Evolutionary conservation across 2,113 vertebrate genomes (phyloP), one percentile per base, ranked within the genome.

Genomic region (Oreocharis arfaki): DNA sequence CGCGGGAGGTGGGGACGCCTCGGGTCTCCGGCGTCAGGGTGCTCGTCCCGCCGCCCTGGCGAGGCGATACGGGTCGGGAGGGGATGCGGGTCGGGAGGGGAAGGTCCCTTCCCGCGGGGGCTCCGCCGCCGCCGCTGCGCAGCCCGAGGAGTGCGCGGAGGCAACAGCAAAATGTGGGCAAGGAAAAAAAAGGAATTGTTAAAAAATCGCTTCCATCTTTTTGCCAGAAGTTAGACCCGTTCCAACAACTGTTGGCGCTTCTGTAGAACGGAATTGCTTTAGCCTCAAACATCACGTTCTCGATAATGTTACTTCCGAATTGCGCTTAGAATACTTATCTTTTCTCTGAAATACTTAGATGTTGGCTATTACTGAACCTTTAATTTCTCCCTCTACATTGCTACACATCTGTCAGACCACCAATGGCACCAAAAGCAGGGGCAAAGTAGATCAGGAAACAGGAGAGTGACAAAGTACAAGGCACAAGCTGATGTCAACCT

Each of bases 221-320:
- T 19, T 14, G 47, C 33, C 41, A 7, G 47, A 7, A 82, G 77
- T 89, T 89, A 30, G 35, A 67, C 27, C 17, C 52, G 13, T 35
- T 59, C 35, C 52, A 4, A 9, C 18, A 8, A 56, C 7, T 71
- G 20, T 3, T 2, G 39, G 63, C 44, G 0, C 42, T 52, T 33
- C 32, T 28, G 20, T 21, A 2, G 27, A 6, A 3, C 3, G 32
- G 50, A 32, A n/a, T 7, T 6, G 4, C 35, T 56, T 33, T 3
- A 15, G 30, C 57, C 49, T 16, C 33, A 4, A n/a, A 5, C 71
- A 11, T 2, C 13, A 0, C 0, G 2, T 28, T 49, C 63, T 16
- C 0, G 4, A 0, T 3, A 12, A 2, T 1, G 18, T 10, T 27
- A 3, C 70, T 52, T 21, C 19, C 37, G 8, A 30, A 21, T 4